Conservation (phyloP, 2,797 vertebrate species). For the Champsocephalus gunnari region DNA sequence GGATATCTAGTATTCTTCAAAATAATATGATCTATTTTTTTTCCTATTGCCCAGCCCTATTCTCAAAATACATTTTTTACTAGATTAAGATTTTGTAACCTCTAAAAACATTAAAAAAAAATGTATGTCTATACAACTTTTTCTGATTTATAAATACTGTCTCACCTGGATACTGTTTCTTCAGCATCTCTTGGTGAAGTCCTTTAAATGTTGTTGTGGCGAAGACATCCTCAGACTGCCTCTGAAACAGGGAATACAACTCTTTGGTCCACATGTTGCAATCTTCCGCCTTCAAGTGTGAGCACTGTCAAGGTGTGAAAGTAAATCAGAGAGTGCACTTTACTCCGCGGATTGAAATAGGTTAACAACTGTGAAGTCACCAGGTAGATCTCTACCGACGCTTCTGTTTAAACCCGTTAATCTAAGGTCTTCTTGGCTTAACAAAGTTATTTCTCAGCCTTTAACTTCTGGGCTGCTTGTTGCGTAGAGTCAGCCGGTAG, state of each 20-base stretch:
- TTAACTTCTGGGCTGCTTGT: conserved; percentile 55
- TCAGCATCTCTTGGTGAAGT: conserved; percentile 7
- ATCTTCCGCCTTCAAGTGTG: conserved; percentile 12
- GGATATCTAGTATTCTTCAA: too few species aligned
- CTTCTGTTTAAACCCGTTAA: conserved; percentile 42
- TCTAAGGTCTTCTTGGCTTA: conserved; percentile 40
- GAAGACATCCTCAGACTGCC: not conserved
- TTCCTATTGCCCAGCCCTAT: too few species aligned
- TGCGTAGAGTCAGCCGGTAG: conserved; percentile 49
- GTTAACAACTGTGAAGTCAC: conserved; percentile 16
- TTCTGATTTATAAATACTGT: not conserved
- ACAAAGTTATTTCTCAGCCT: conserved; percentile 53
- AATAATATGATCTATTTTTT: too few species aligned
- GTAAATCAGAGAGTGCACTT: conserved; percentile 4
- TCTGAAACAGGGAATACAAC: not conserved
- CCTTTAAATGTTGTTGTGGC: not conserved
- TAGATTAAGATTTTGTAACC: conserved; percentile 9
- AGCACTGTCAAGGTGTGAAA: not conserved
- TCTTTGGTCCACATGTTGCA: not conserved
- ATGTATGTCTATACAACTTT: not conserved
- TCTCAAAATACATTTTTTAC: too few species aligned
- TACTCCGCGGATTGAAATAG: conserved; percentile 9
- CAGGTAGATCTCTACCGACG: conserved; percentile 24
- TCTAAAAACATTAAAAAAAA: not conserved
- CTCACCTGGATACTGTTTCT: not conserved